These are phyloP conservation scores for Drosophila seclusa DNA, from an alignment of 2,888 invertebrate species.

Conservation along the genomic window DNA sequence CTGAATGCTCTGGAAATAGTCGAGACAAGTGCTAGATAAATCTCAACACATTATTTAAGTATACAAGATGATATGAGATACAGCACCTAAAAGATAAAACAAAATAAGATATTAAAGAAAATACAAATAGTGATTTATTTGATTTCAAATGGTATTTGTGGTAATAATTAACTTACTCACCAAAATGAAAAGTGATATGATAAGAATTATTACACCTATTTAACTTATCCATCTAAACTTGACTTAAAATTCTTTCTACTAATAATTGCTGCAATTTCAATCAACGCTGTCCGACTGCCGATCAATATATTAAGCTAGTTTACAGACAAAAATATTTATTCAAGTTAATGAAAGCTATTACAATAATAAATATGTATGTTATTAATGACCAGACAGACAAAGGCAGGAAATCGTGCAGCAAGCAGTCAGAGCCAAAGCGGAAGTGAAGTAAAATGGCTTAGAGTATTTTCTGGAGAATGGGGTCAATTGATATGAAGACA, in stretches of 20 bases:
- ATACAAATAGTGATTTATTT: neutral
- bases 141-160: neutral
- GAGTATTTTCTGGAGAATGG: neutral
- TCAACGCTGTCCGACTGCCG: neutral
- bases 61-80: neutral
- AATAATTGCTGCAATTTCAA: neutral
- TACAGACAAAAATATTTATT: slow-evolving; percentile 42
- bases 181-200: neutral
- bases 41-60: neutral
- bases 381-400: neutral
- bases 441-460: slow-evolving; percentile 20
- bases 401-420: slow-evolving; percentile 37
- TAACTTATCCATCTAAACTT: neutral
- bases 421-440: slow-evolving; percentile 13
- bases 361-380: slow-evolving; percentile 15
- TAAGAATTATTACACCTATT: neutral
- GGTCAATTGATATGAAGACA: slow-evolving; percentile 17
- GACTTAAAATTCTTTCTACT: neutral
- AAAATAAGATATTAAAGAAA: neutral
- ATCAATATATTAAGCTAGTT: slow-evolving; percentile 7
- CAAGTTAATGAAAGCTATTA: slow-evolving; percentile 39
- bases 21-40: slow-evolving; percentile 23
- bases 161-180: neutral
- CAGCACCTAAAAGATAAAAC: neutral
- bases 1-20: slow-evolving; percentile 10